phyloP scores from a whole-genome alignment of 1,140 invertebrate species.

The Gryllus bimaculatus region DNA sequence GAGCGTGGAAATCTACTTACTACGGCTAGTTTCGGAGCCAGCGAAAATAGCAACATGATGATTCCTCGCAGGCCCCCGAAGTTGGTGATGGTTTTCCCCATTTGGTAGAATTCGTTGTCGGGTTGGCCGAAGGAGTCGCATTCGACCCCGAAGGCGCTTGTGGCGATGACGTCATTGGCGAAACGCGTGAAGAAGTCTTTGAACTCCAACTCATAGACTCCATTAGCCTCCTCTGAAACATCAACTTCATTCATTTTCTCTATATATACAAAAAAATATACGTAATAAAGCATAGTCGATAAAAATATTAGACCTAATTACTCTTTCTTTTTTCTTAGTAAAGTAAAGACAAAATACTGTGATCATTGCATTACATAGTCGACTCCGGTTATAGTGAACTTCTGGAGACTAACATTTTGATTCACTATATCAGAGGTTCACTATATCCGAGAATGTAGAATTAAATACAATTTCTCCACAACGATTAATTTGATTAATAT shows the following conservation, averaged over 20 bases:
- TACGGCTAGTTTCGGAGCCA: background rate
- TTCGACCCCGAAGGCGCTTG: conserved; percentile 47
- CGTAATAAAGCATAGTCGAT: no score
- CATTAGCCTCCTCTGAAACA: conserved; percentile 25
- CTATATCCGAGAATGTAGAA: no score
- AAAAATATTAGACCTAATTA: no score
- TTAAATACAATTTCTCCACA: no score
- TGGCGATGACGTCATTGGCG: conserved; percentile 44
- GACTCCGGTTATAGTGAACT: no score
- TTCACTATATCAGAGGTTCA: no score
- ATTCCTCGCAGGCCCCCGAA: background rate
- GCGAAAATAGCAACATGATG: background rate
- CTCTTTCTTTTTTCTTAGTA: no score
- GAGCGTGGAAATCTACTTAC: background rate
- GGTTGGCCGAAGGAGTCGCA: conserved; percentile 42
- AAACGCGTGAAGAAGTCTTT: conserved; percentile 39
- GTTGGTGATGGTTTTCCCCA: conserved; percentile 33
- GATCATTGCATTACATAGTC: no score
- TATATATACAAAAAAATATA: no score
- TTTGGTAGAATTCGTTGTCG: conserved; percentile 38
- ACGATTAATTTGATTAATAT: no score
- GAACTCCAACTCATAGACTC: conserved; percentile 37
- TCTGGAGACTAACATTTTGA: no score
- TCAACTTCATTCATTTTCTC: background rate
- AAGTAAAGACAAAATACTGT: no score